phyloP scores from a whole-genome alignment of 2,888 invertebrate species.

The Danaus chrysippus region DNA sequence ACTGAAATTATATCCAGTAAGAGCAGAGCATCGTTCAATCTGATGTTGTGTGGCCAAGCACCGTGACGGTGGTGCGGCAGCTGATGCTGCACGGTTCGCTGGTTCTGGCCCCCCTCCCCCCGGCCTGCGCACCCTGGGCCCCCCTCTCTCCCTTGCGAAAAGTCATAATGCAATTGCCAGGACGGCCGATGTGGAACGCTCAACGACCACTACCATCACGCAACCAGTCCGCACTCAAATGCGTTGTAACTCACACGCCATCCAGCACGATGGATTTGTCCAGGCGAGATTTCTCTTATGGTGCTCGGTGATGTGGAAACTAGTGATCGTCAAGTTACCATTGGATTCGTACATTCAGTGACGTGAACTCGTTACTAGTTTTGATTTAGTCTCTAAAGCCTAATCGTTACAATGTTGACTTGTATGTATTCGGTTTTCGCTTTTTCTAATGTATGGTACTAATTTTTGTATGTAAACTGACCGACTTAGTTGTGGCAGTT shows the following conservation, averaged over 20 bases:
- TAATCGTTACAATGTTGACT: constrained; percentile 6
- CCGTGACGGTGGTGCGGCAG: constrained; percentile 51
- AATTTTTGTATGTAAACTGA: constrained; percentile 1
- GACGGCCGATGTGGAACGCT: constrained; percentile 76
- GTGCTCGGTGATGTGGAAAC: constrained; percentile 58
- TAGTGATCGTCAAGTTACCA: constrained; percentile 60
- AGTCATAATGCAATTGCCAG: constrained; percentile 78
- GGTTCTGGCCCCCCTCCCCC: constrained; percentile 56
- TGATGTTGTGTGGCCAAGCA: constrained; percentile 50
- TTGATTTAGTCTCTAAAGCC: constrained; percentile 21
- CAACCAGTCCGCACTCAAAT: constrained; percentile 76
- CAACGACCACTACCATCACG: constrained; percentile 67
- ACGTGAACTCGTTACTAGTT: constrained; percentile 57
- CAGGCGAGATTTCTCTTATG: constrained; percentile 71
- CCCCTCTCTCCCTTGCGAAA: constrained; percentile 76
- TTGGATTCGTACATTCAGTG: constrained; percentile 70
- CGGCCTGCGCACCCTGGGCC: constrained; percentile 46
- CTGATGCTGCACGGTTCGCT: constrained; percentile 73
- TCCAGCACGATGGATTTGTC: constrained; percentile 73
- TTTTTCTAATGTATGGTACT: neutral
- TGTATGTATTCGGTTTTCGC: neutral
- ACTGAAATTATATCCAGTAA: constrained; percentile 27
- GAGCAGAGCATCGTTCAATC: constrained; percentile 27
- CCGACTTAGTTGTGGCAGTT: constrained; percentile 5
- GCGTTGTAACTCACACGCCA: constrained; percentile 76